Percentiles rank a stretch among this genome's conserved stretches.
Conservation (phyloP, 2,113 vertebrate species). For the Elachura formosa region DNA sequence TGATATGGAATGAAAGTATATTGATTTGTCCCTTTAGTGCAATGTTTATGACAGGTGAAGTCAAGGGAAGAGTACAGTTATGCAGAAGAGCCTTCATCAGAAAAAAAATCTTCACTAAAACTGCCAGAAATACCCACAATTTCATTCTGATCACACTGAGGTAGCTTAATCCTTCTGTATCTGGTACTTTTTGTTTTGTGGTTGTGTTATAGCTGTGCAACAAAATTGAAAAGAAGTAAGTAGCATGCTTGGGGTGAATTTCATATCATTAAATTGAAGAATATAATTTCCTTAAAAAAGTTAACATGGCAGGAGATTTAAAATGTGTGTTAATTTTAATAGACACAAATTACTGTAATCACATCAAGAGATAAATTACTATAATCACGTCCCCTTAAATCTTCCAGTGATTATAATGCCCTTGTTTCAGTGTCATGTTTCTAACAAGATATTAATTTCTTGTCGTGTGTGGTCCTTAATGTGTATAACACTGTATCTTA, state of each 20-base stretch:
- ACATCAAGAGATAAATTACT: constrained; percentile 22
- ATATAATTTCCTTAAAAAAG: constrained; percentile 17
- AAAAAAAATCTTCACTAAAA: not conserved
- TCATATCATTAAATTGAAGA: not conserved
- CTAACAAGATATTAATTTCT: not conserved
- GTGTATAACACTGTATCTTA: not conserved
- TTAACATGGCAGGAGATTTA: not conserved
- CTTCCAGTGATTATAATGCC: not conserved
- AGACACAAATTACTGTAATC: constrained; percentile 33
- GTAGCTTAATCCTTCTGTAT: not conserved
- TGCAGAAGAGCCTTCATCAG: not conserved
- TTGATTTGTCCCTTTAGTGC: not conserved
- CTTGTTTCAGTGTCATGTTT: not conserved
- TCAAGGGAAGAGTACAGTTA: not conserved
- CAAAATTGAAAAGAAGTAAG: not conserved
- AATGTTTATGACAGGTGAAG: not conserved
- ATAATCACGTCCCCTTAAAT: constrained; percentile 14
- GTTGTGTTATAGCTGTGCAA: not conserved
- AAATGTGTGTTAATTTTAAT: constrained; percentile 34
- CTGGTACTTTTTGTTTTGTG: not conserved
- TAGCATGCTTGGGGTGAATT: not conserved
- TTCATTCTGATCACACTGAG: not conserved
- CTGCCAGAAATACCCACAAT: not conserved
- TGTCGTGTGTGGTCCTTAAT: not conserved
- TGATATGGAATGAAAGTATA: not conserved